Base-by-base conservation (phyloP, 1,140 invertebrate genomes). In the Wasmannia auropunctata region DNA sequence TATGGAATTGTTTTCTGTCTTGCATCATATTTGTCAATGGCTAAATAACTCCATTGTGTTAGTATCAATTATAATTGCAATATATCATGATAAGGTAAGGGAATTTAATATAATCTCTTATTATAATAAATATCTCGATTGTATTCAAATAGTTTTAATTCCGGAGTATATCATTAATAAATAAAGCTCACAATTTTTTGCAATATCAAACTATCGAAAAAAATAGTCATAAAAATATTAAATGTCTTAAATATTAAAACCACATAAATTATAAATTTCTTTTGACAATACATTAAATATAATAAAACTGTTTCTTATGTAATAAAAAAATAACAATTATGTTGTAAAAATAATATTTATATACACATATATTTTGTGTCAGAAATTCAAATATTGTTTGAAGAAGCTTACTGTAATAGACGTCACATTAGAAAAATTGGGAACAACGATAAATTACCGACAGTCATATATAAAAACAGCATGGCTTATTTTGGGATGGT, bases 361-460 rank as follows among this genome's bases (percentile, higher is more conserved):
- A 43, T 65, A 65, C 3, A 69, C 7, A 31, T 19, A 31, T 5
- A 11, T 31, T 8, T 22, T 60, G 1, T 43, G 8, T 5, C 6
- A 84, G 80, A 84, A 70, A 46, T 84, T 74, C 34, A 58, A 28
- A 46, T 5, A n/a, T 8, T 83, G 65, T 43, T 28, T 83, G 79
- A 69, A 25, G 6, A 54, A 56, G 25, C n/a, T 83, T 40, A 11
- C 49, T 31, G 11, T 67, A 19, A 6, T 83, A 6, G 63, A 83
- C 34, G 51, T 58, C 10, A 83, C 79, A 3, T 10, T 83, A 43
- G 31, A 83, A 56, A 83, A 10, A n/a, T 11, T 84, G 34, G 54
- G 37, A 25, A 43, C 19, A 43, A 51, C 22, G 2, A 69, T 14
- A 11, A 34, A 83, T 54, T 58, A 83, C 28, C 49, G 34, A 19